Percentiles rank a stretch among this genome's conserved stretches.
phyloP scores from a whole-genome alignment of 2,888 invertebrate genomes.

The Caenorhabditis sp. region DNA sequence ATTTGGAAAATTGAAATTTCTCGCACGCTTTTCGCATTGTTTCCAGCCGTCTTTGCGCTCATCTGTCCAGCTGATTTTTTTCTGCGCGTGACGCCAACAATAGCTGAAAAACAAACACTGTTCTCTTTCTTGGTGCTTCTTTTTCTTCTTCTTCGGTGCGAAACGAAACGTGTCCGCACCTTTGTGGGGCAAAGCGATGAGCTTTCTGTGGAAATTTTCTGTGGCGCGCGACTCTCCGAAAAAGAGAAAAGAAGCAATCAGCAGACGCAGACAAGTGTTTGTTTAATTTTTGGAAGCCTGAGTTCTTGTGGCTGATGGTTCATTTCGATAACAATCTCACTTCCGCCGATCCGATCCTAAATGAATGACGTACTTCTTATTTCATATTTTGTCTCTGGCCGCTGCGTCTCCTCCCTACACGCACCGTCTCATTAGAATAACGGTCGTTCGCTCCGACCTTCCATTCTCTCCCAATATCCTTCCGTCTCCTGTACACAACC shows the following conservation, averaged over 20 bases:
- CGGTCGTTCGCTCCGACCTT: slow-evolving; percentile 38
- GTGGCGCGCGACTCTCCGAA: too few relatives aligned
- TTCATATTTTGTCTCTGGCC: too few relatives aligned
- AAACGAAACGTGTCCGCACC: slow-evolving; percentile 28
- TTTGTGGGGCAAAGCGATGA: slow-evolving; percentile 42
- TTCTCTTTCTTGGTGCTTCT: slow-evolving; percentile 9
- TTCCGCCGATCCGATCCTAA: slow-evolving; percentile 29
- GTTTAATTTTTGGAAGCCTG: slow-evolving; percentile 28
- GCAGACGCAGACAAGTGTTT: neutral
- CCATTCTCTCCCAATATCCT: slow-evolving; percentile 31
- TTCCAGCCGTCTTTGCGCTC: neutral
- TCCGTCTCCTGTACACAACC: slow-evolving; percentile 36
- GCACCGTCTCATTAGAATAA: slow-evolving; percentile 35
- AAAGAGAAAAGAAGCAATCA: slow-evolving; percentile 6
- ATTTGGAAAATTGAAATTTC: neutral
- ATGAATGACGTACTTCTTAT: slow-evolving; percentile 28
- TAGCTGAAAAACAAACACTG: slow-evolving; percentile 29
- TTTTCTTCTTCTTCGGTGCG: too few relatives aligned
- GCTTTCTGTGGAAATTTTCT: too few relatives aligned
- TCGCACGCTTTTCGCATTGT: neutral
- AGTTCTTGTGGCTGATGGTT: slow-evolving; percentile 5
- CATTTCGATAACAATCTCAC: slow-evolving; percentile 18
- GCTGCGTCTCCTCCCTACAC: neutral
- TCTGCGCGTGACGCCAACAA: slow-evolving; percentile 7
- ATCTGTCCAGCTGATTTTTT: slow-evolving; percentile 7